Base-by-base conservation (phyloP, 2,888 invertebrate species). In the Homarus gammarus region DNA sequence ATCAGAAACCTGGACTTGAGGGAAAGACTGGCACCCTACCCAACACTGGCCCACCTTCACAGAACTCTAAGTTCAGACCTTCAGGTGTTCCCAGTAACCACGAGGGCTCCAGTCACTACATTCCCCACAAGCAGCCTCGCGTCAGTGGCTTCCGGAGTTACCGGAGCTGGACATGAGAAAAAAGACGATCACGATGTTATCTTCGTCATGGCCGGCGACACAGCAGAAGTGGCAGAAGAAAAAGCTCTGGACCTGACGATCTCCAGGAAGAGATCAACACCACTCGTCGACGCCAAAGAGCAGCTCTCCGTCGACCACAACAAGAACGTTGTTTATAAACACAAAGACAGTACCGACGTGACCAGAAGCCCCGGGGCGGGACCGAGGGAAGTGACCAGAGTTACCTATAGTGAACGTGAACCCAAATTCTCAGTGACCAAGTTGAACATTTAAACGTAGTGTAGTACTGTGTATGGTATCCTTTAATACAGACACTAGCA, bases 181-280 rank as follows among this genome's bases (percentile, higher is more conserved):
- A 73, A 22, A 31, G 44, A 44, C 1, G 64, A 73, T 27, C 61
- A 51, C 0, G 82, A 87, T 22, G 75, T 82, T 1, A 51, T 82
- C 38, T 82, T 87, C 44, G 82, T 87, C 12, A 87, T 87, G 87
- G 87, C 87, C 8, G 87, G 87, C 0, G 87, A 87, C 75, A 87
- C 87, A 18, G 87, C 87, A 33, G 87, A 87, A 49, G 73, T 73
- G 31, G 82, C 87, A 15, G 87, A 87, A 33, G 82, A 87, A 44
- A 87, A 87, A 36, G 87, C 87, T 12, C 36, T 82, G 33, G 82
- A 82, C 68, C 87, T 87, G 82, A 87, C 87, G 10, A 64, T 87
- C 6, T 22, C 56, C 5, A 38, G 77, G 79, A 82, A 81, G 82
- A 40, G 18, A 33, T 3, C 31, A 1, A 27, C 27, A 27, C 5